These are phyloP conservation scores for Philaethria dido DNA, from an alignment of 2,888 invertebrate species.

Conservation along the genomic window DNA sequence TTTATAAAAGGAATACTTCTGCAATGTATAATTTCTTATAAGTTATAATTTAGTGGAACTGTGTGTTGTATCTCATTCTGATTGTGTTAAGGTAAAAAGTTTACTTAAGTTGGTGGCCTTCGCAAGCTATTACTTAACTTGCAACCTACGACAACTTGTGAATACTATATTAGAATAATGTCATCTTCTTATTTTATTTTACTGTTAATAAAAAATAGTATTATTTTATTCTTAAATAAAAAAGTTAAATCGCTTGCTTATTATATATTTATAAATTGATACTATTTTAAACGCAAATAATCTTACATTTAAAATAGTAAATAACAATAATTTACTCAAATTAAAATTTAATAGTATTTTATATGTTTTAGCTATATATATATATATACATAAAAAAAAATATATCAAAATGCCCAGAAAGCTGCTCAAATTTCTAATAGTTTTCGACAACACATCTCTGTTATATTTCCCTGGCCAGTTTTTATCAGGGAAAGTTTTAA, in stretches of 20 bases:
- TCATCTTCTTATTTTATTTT: constrained; percentile 35
- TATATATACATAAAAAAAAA: too few species aligned
- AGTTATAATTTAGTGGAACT: not conserved
- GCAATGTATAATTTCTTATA: constrained; percentile 3
- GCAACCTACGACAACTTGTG: constrained; percentile 58
- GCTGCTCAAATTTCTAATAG: constrained; percentile 94
- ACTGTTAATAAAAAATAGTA: too few species aligned
- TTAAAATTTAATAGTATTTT: not conserved
- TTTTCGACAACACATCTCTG: constrained; percentile 96
- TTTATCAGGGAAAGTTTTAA: constrained; percentile 94
- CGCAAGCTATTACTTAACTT: constrained; percentile 73
- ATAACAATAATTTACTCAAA: not conserved
- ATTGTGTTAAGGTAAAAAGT: constrained; percentile 22
- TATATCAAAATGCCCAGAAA: constrained; percentile 89
- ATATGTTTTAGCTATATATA: not conserved
- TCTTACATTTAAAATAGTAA: not conserved
- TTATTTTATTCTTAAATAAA: constrained; percentile 1
- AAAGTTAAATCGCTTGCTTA: not conserved
- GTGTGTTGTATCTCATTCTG: not conserved
- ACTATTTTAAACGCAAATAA: not conserved
- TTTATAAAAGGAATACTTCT: not conserved
- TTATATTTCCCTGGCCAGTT: constrained; percentile 97
- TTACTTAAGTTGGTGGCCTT: constrained; percentile 70
- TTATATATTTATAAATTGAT: not conserved
- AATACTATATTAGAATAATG: constrained; percentile 39